Percentiles rank a stretch among this genome's conserved stretches.
phyloP scores from a whole-genome alignment of 2,113 vertebrate species.

The Periophthalmus modestus region DNA sequence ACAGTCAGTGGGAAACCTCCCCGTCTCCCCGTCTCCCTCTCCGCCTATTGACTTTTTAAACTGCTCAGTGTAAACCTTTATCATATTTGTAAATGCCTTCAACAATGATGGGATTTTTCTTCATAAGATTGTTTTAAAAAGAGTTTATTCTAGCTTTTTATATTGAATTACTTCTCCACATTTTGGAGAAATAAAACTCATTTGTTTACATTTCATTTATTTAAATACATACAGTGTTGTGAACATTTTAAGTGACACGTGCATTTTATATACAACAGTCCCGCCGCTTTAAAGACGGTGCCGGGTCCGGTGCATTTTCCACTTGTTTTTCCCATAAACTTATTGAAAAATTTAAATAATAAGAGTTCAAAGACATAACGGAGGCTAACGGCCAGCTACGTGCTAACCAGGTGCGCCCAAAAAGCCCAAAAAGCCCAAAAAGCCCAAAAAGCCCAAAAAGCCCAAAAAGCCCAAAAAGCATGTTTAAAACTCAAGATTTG shows the following conservation, averaged over 20 bases:
- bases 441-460: no score
- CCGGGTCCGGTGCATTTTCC: no score
- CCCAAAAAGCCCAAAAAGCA: no score
- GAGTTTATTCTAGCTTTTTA: slow-evolving; percentile 32
- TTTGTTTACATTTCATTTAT: slow-evolving; percentile 19
- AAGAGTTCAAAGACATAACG: no score
- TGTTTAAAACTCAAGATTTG: no score
- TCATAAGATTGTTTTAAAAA: slow-evolving; percentile 15
- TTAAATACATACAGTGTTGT: slow-evolving; percentile 18
- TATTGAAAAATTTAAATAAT: no score
- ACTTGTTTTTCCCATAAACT: no score
- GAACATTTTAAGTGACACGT: background rate
- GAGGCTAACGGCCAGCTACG: no score
- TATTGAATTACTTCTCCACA: slow-evolving; percentile 38
- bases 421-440: no score
- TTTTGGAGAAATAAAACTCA: slow-evolving; percentile 52
- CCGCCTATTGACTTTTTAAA: slow-evolving; percentile 4
- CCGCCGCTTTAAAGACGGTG: no score
- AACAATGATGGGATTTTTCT: slow-evolving; percentile 26
- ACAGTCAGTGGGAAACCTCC: slow-evolving; percentile 18
- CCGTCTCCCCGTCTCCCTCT: no score
- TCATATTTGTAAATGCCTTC: slow-evolving; percentile 5
- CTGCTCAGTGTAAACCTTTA: background rate
- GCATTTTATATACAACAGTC: slow-evolving; percentile 11
- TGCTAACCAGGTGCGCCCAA: no score